Percentiles rank a stretch among this genome's conserved stretches.
Evolutionary conservation across 2,113 vertebrate genomes (phyloP).

Genomic region (Gila orcuttii): DNA sequence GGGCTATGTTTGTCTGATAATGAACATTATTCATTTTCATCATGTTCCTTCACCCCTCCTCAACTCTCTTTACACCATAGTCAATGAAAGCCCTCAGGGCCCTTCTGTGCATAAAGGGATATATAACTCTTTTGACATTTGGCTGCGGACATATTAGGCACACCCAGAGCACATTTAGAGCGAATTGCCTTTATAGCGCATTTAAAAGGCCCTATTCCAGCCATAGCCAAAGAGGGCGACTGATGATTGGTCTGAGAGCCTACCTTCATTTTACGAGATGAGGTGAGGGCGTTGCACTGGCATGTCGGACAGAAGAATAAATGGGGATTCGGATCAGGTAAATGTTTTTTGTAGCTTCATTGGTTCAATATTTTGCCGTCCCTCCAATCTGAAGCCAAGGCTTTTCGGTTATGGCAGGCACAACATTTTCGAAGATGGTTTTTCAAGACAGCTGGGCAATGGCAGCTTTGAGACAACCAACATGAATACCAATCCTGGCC

Average conservation of each 20-base stretch:
- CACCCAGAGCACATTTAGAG: conserved; percentile 72
- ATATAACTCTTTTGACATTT: conserved; percentile 82
- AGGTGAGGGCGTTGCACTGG: background rate
- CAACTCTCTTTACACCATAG: conserved; percentile 78
- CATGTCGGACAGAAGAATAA: conserved; percentile 1
- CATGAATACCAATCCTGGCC: conserved; percentile 28
- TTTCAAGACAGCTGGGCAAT: conserved; percentile 33
- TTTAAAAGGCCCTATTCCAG: conserved; percentile 61
- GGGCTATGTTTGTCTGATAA: conserved; percentile 77
- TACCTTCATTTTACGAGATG: background rate
- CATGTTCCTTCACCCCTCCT: conserved; percentile 74
- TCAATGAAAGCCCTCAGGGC: conserved; percentile 78
- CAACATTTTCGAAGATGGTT: background rate
- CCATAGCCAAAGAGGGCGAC: conserved; percentile 22
- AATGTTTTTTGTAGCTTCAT: background rate
- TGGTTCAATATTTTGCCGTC: background rate
- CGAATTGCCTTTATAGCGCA: conserved; percentile 70
- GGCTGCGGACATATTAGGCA: conserved; percentile 72
- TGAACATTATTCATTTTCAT: conserved; percentile 81
- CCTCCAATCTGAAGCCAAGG: background rate
- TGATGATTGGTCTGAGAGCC: conserved; percentile 27
- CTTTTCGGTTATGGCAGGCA: background rate
- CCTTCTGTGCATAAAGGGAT: conserved; percentile 77
- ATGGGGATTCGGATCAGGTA: background rate
- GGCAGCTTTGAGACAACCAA: conserved; percentile 39